Conservation (phyloP, 2,113 vertebrate genomes). For the Sander vitreus region DNA sequence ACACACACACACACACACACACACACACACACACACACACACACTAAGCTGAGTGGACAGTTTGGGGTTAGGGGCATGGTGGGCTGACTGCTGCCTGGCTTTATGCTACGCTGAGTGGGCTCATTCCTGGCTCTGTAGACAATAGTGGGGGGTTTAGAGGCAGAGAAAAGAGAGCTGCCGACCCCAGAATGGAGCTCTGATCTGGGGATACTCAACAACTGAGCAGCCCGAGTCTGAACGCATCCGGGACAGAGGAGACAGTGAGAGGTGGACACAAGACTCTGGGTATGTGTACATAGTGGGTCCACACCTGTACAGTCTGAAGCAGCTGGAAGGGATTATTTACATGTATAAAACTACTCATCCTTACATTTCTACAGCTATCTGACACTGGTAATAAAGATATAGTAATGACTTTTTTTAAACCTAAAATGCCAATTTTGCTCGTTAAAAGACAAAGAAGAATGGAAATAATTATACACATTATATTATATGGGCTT, state of each 20-base stretch:
- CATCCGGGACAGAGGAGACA: constrained; percentile 21
- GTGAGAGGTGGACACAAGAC: constrained; percentile 7
- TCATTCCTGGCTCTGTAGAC: constrained; percentile 83
- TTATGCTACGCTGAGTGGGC: constrained; percentile 84
- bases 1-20: constrained; percentile 1
- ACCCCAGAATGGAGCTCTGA: constrained; percentile 63
- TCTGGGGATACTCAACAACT: constrained; percentile 40
- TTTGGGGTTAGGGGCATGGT: constrained; percentile 75
- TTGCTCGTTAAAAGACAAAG: not conserved
- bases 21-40: constrained; percentile 7
- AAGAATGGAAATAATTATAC: not conserved
- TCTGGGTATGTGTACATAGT: not conserved
- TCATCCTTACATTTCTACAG: not conserved
- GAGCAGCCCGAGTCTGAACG: constrained; percentile 13
- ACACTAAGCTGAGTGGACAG: constrained; percentile 83
- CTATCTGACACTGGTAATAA: not conserved
- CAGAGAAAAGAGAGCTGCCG: constrained; percentile 74
- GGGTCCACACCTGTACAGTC: not conserved
- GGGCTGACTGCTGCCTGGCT: constrained; percentile 78
- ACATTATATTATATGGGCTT: too few relatives aligned
- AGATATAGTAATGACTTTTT: not conserved
- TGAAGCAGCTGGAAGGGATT: not conserved
- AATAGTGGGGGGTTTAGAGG: constrained; percentile 81
- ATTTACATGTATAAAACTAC: not conserved
- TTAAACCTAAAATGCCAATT: not conserved